phyloP scores from a whole-genome alignment of 2,797 vertebrate genomes.

The Sebastes iracundus region DNA sequence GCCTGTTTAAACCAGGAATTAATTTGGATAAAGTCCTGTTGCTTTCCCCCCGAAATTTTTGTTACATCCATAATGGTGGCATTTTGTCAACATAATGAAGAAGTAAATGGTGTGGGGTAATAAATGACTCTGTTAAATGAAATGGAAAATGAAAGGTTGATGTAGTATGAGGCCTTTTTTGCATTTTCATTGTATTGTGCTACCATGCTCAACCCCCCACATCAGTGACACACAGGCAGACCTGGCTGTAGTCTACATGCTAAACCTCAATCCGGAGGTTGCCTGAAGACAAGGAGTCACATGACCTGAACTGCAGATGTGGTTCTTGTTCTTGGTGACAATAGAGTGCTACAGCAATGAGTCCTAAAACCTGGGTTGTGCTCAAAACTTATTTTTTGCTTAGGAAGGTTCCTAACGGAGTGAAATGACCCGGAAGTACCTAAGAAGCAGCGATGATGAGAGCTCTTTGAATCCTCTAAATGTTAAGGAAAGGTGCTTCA shows the following conservation, averaged over 20 bases:
- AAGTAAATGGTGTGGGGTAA: slow-evolving; percentile 81
- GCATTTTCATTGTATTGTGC: slow-evolving; percentile 33
- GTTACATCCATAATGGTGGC: slow-evolving; percentile 71
- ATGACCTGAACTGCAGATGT: not conserved
- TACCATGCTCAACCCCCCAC: not conserved
- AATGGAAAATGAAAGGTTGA: slow-evolving; percentile 82
- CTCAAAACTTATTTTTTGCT: no score
- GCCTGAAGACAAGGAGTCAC: not conserved
- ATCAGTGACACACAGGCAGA: slow-evolving; percentile 20
- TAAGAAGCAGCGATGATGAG: no score
- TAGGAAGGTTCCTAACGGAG: no score
- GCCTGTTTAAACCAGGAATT: slow-evolving; percentile 67
- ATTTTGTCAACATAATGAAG: slow-evolving; percentile 83
- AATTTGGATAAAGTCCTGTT: slow-evolving; percentile 69
- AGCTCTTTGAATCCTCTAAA: no score
- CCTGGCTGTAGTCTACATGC: not conserved
- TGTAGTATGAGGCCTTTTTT: slow-evolving; percentile 53
- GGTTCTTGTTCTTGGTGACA: not conserved
- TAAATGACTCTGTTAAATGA: slow-evolving; percentile 80
- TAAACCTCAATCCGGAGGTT: not conserved
- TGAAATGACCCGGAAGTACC: no score
- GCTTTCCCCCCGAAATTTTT: slow-evolving; percentile 64
- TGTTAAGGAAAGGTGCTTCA: no score
- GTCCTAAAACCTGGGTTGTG: no score
- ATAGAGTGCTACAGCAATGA: no score